Evolutionary conservation across 2,113 vertebrate species (phyloP).

Genomic region (Rhombomys opimus): DNA sequence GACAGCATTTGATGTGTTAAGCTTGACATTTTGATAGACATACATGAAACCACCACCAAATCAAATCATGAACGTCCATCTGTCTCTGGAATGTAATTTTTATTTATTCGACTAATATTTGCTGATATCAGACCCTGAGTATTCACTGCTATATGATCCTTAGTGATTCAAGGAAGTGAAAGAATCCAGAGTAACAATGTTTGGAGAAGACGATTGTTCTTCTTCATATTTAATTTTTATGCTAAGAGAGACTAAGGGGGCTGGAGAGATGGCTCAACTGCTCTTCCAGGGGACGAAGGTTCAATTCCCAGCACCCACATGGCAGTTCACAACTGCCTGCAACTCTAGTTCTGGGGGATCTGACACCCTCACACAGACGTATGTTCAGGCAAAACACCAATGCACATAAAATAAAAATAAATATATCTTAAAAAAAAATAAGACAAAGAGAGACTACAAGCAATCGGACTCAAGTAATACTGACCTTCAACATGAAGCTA

Average conservation of each 20-base stretch:
- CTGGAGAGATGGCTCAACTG: no score
- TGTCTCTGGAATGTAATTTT: constrained; percentile 19
- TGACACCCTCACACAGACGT: no score
- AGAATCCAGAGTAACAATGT: background rate
- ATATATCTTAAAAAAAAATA: no score
- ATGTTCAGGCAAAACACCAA: no score
- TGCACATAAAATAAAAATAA: no score
- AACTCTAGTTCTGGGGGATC: no score
- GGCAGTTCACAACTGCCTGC: no score
- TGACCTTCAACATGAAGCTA: background rate
- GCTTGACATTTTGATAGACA: constrained; percentile 12
- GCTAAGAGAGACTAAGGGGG: background rate
- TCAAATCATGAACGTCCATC: background rate
- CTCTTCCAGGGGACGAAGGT: no score
- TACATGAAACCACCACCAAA: constrained; percentile 27
- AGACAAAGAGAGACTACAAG: constrained; percentile 1
- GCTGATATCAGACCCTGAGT: background rate
- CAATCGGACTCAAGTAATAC: background rate
- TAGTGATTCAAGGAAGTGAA: constrained; percentile 30
- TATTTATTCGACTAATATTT: constrained; percentile 50
- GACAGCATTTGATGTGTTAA: constrained; percentile 34
- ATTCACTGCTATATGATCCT: background rate
- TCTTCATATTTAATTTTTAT: constrained; percentile 8
- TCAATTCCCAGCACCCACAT: no score
- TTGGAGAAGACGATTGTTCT: no score